phyloP scores from a whole-genome alignment of 37 sponge, comb jelly and placozoan species.

The Cladorhizidae sp. region DNA sequence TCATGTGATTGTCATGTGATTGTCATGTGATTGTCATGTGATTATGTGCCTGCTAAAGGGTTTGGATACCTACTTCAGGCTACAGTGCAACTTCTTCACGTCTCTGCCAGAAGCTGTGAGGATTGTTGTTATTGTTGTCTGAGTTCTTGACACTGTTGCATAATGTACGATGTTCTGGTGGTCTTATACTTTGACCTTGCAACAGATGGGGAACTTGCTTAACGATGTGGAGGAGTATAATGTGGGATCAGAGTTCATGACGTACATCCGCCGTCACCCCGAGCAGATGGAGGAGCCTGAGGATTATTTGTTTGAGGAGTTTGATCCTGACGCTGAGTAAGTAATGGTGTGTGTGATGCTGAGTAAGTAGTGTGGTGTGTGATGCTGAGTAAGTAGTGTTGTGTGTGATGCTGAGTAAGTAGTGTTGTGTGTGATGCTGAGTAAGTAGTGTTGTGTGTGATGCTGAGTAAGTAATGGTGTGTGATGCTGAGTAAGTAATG shows the following conservation, averaged over 20 bases:
- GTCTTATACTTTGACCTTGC: not conserved
- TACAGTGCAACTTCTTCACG: slow-evolving; percentile 59
- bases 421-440: too few relatives aligned
- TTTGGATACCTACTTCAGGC: slow-evolving; percentile 41
- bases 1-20: not conserved
- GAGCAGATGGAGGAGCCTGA: slow-evolving; percentile 39
- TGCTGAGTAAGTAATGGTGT: slow-evolving; percentile 22
- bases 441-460: slow-evolving; percentile 11
- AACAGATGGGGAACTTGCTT: slow-evolving; percentile 14
- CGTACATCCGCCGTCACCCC: slow-evolving; percentile 23
- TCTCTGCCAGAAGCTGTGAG: slow-evolving; percentile 52
- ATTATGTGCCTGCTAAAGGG: slow-evolving; percentile 18
- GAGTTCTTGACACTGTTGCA: not conserved
- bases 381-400: not conserved
- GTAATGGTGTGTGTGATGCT: not conserved
- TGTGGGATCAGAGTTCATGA: slow-evolving; percentile 43
- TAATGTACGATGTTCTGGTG: not conserved
- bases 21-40: not conserved
- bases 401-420: not conserved
- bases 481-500: slow-evolving; percentile 37
- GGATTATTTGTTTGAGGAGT: slow-evolving; percentile 71
- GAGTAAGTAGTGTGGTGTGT: too few relatives aligned
- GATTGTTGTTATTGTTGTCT: not conserved
- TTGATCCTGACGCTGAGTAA: slow-evolving; percentile 58
- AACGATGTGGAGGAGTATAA: slow-evolving; percentile 29